A percentile compares a stretch with the other conserved stretches of the same genome.
phyloP scores from a whole-genome alignment of 2,888 invertebrate species.

The Thelaira solivaga region DNA sequence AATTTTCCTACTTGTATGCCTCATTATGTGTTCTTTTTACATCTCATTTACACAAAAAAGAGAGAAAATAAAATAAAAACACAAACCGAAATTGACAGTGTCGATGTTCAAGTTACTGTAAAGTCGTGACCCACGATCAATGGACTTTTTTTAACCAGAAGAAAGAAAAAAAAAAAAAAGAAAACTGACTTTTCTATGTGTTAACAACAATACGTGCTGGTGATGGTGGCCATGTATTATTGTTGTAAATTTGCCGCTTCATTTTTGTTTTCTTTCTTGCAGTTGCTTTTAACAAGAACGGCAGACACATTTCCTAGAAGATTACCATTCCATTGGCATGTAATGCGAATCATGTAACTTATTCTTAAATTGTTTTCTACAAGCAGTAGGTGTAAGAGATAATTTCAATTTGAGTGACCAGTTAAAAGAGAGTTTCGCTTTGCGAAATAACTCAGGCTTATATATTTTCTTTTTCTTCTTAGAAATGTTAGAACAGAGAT shows the following conservation, averaged over 20 bases:
- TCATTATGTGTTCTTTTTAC: constrained; percentile 47
- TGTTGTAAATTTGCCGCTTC: constrained; percentile 54
- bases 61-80: constrained; percentile 25
- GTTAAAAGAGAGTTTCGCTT: too few species aligned
- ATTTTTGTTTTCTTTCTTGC: not conserved
- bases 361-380: constrained; percentile 30
- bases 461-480: too few species aligned
- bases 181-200: constrained; percentile 46
- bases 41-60: constrained; percentile 48
- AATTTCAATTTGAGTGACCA: constrained; percentile 3
- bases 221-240: constrained; percentile 59
- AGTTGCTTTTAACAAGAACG: constrained; percentile 5
- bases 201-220: constrained; percentile 39
- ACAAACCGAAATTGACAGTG: constrained; percentile 61
- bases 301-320: too few species aligned
- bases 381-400: not conserved
- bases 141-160: constrained; percentile 66
- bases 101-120: constrained; percentile 46
- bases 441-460: too few species aligned
- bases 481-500: too few species aligned
- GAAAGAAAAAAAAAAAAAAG: not conserved
- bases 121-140: constrained; percentile 75
- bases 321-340: constrained; percentile 28
- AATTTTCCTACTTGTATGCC: constrained; percentile 13
- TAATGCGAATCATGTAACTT: constrained; percentile 37